Conservation (phyloP, 2,888 invertebrate genomes). For the Pomacea canaliculata region DNA sequence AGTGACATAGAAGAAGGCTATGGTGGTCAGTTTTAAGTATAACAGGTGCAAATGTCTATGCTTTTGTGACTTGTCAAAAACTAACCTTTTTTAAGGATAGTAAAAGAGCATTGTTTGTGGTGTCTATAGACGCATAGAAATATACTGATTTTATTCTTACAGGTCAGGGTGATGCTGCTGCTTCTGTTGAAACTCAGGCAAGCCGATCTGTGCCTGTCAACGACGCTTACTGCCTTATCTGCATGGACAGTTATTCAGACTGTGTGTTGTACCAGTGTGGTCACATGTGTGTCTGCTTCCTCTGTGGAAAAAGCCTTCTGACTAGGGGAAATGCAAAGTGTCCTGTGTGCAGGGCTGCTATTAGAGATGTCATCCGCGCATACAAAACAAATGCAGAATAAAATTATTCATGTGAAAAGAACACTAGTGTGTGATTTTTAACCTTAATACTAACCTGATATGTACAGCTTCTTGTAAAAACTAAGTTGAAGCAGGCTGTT, state of each 20-base stretch:
- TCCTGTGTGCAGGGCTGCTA: conserved; percentile 68
- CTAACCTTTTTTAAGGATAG: no score
- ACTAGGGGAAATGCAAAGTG: conserved; percentile 54
- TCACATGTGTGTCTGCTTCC: conserved; percentile 67
- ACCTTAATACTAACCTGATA: not conserved
- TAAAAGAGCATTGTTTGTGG: not conserved
- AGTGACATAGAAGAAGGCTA: no score
- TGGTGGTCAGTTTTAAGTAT: no score
- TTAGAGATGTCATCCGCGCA: conserved; percentile 65
- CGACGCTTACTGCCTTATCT: conserved; percentile 66
- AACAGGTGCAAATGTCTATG: no score
- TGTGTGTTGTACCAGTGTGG: conserved; percentile 69
- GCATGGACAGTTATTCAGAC: conserved; percentile 63
- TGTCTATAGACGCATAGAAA: not conserved
- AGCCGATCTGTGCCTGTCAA: conserved; percentile 46
- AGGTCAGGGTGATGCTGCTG: conserved; percentile 29
- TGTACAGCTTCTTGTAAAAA: not conserved
- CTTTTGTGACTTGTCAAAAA: no score
- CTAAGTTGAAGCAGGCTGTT: no score
- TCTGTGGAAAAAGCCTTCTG: conserved; percentile 64
- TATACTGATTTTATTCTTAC: conserved; percentile 2
- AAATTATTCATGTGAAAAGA: conserved; percentile 1
- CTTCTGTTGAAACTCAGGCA: conserved; percentile 20
- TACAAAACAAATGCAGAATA: conserved; percentile 57
- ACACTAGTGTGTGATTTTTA: not conserved